Percentiles rank a stretch among this genome's conserved stretches.
phyloP scores from a whole-genome alignment of 2,113 vertebrate genomes.

The Polypterus senegalus region DNA sequence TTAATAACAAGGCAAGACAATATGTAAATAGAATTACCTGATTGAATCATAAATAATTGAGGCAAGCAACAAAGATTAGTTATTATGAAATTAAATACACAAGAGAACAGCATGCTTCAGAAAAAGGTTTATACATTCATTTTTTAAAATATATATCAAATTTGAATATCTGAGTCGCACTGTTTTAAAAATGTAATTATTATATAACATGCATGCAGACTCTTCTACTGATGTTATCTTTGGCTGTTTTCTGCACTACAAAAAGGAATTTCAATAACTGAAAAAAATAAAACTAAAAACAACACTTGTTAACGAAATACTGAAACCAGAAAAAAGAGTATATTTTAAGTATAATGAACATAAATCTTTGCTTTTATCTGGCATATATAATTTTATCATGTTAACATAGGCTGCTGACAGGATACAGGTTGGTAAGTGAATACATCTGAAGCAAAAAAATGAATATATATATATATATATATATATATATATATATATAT shows the following conservation, averaged over 20 bases:
- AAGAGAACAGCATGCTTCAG: neutral
- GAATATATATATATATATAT: no score
- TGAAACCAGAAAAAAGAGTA: no score
- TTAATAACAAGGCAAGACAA: conserved; percentile 47
- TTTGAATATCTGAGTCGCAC: neutral
- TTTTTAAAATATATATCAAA: neutral
- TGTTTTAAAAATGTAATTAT: conserved; percentile 30
- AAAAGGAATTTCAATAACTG: conserved; percentile 23
- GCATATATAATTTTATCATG: no score
- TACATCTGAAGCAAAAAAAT: no score
- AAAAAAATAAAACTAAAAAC: no score
- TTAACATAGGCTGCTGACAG: no score
- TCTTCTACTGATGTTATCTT: neutral
- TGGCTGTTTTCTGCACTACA: conserved; percentile 43
- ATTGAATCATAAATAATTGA: conserved; percentile 13
- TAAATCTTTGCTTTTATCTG: no score
- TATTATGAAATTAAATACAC: neutral
- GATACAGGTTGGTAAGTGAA: no score
- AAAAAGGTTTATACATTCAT: neutral
- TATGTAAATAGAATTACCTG: conserved; percentile 30
- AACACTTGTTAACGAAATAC: no score
- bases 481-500: no score
- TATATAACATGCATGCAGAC: conserved; percentile 46
- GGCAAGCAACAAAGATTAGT: conserved; percentile 33
- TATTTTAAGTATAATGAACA: no score